Conservation (phyloP, 2,113 vertebrate species). For the Chlorodrepanis virens region DNA sequence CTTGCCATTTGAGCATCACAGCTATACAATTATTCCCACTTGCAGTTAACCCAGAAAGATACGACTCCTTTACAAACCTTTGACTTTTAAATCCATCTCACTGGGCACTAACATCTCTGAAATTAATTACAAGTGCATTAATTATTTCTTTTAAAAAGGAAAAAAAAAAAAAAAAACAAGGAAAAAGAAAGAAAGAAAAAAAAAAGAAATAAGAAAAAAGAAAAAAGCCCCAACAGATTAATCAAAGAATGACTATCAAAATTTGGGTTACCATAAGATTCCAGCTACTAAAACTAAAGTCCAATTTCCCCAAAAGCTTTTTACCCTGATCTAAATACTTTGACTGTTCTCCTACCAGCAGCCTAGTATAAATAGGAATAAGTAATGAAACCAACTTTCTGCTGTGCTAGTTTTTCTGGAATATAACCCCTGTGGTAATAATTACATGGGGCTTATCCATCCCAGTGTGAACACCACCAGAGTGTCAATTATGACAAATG, state of each 20-base stretch:
- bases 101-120: neutral
- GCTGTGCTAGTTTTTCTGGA: constrained; percentile 8
- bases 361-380: neutral
- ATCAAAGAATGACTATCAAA: neutral
- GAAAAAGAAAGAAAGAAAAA: too few species aligned
- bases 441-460: constrained; percentile 36
- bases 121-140: neutral
- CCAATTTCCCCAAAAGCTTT: neutral
- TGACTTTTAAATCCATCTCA: neutral
- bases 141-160: neutral
- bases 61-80: neutral
- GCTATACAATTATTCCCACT: neutral
- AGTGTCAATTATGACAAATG: constrained; percentile 54
- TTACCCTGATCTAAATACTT: neutral
- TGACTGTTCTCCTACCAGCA: neutral
- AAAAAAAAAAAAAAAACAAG: neutral
- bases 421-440: constrained; percentile 55
- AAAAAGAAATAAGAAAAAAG: too few species aligned
- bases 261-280: neutral
- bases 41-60: neutral
- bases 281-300: neutral
- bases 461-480: constrained; percentile 37
- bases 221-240: neutral
- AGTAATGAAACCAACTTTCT: constrained; percentile 20
- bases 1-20: neutral